Base-by-base conservation (phyloP, 2,797 vertebrate genomes). In the Melanotaenia parkinsoni region DNA sequence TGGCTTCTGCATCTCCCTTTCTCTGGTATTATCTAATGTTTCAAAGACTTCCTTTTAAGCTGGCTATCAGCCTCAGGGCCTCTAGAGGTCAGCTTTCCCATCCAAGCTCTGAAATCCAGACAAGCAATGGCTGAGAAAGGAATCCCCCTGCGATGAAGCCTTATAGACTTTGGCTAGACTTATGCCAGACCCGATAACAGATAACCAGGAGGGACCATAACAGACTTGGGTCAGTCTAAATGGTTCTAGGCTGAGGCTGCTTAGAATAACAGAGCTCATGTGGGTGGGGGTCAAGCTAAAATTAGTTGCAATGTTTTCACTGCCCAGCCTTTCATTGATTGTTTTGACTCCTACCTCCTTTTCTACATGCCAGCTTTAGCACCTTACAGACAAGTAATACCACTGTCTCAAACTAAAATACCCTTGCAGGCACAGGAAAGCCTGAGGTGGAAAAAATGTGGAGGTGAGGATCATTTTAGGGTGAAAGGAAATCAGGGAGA, bases 1-100 rank as follows among this genome's bases (percentile, higher is more conserved):
- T 89, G 72, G 66, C 78, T 81, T 89, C 81, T 85, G 58, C 80
- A 83, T 79, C 80, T 85, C 81, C 77, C 80, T 91, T 88, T 85
- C 84, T 85, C 84, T 79, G 65, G 80, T 89, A 87, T 92, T 94
- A 94, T 94, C 94, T 93, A 90, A 92, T 54, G 74, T 94, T 93
- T 94, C 90, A 94, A 93, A 94, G 92, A 92, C 90, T 93, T 94
- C 91, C 89, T 92, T 90, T 94, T 93, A 91, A 93, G 92, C 88
- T 87, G 76, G 58, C 86, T 95, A 93, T 95, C 93, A 93, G 91
- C 83, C 86, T 77, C 71, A 77, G 89, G 90, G 88, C 87, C 88
- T 91, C 75, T 82, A 88, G 87, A 93, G 91, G 93, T 92, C 92
- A 92, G 74, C 79, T 90, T 85, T 88, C 80, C 88, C 90, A 84